Conservation (phyloP, 1,140 invertebrate species). For the Nymphalis io region DNA sequence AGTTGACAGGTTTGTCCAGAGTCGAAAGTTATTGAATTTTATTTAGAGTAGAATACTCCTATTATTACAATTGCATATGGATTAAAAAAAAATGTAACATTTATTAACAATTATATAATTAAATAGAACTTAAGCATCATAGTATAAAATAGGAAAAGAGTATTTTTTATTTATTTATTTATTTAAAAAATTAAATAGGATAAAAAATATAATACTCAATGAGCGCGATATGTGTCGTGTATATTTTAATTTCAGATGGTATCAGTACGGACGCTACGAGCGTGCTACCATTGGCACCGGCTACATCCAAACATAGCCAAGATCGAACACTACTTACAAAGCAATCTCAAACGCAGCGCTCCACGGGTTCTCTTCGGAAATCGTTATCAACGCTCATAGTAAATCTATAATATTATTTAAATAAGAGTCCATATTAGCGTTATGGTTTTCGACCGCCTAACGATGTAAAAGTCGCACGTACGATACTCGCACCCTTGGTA, state of each 20-base stretch:
- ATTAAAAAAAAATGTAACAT: too few species aligned
- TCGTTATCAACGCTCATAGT: slow-evolving; percentile 26
- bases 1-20: slow-evolving; percentile 42
- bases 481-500: too few species aligned
- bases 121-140: too few species aligned
- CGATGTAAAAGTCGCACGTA: too few species aligned
- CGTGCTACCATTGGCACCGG: slow-evolving; percentile 24
- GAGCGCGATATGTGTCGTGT: not conserved
- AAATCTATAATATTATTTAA: not conserved
- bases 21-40: not conserved
- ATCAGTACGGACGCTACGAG: slow-evolving; percentile 26
- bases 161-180: too few species aligned
- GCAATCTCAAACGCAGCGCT: slow-evolving; percentile 15
- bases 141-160: too few species aligned
- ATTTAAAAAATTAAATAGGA: too few species aligned
- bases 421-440: too few species aligned
- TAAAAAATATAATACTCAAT: too few species aligned
- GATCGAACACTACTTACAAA: slow-evolving; percentile 29
- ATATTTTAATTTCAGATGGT: not conserved
- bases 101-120: too few species aligned
- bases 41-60: not conserved
- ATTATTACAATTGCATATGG: too few species aligned
- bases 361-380: slow-evolving; percentile 23
- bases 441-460: too few species aligned
- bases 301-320: slow-evolving; percentile 32